Evolutionary conservation across 1,140 invertebrate genomes (phyloP).

Genomic region (Theocolax elegans): DNA sequence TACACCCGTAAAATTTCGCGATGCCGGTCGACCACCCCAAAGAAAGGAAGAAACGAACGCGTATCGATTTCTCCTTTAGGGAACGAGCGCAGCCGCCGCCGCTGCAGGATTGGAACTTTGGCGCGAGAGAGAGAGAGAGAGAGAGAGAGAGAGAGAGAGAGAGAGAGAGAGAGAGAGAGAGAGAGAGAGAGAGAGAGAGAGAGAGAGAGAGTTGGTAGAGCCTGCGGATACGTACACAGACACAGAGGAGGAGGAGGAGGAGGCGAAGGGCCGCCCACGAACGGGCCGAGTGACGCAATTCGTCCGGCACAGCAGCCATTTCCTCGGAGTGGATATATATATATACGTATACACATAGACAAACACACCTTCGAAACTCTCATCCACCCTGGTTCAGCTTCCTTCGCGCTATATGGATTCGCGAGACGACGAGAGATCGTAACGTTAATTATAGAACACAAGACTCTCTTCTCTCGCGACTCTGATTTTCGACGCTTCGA

Average conservation of each 20-base stretch:
- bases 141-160: constrained; percentile 12
- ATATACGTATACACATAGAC: no score
- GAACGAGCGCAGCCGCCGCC: constrained; percentile 23
- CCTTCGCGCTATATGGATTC: neutral
- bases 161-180: constrained; percentile 8
- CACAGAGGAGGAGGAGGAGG: neutral
- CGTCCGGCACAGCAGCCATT: constrained; percentile 37
- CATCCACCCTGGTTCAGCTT: neutral
- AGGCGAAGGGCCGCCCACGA: constrained; percentile 27
- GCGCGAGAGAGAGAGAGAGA: neutral
- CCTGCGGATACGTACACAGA: neutral
- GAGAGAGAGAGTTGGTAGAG: neutral
- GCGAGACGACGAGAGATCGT: neutral
- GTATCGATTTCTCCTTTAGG: constrained; percentile 59
- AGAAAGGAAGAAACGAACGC: constrained; percentile 45
- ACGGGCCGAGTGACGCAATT: constrained; percentile 50
- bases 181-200: constrained; percentile 2
- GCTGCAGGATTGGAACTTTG: constrained; percentile 13
- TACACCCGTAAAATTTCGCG: constrained; percentile 1
- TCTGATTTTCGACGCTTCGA: neutral
- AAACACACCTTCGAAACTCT: no score
- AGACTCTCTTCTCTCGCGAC: neutral
- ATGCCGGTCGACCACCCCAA: neutral
- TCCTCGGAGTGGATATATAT: no score
- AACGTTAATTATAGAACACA: neutral